Evolutionary conservation across 1,140 invertebrate species (phyloP).

Genomic region (Pseudomyrmex dendroicus): DNA sequence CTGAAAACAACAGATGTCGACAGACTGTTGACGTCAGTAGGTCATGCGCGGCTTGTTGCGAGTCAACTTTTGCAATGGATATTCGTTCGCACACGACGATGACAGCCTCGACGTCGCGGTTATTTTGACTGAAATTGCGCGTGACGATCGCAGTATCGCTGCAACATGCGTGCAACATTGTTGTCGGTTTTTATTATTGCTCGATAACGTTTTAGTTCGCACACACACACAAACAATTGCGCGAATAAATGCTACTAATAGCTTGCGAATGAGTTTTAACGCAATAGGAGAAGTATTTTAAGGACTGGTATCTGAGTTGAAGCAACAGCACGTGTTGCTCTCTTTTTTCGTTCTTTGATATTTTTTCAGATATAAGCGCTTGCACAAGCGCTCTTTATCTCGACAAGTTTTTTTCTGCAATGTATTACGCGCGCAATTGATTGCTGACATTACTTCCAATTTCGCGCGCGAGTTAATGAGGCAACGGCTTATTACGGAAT

Average conservation of each 20-base stretch:
- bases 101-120: conserved; percentile 31
- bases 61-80: conserved; percentile 52
- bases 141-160: conserved; percentile 36
- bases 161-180: conserved; percentile 30
- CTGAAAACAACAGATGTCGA: conserved; percentile 39
- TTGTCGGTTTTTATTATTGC: conserved; percentile 24
- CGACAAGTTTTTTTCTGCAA: neutral
- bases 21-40: conserved; percentile 44
- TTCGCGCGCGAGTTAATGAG: conserved; percentile 26
- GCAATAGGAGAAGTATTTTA: neutral
- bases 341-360: neutral
- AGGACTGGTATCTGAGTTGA: too few species aligned
- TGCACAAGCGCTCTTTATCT: neutral
- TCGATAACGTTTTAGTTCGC: neutral
- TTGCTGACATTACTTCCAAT: conserved; percentile 18
- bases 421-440: neutral
- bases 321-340: neutral
- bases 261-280: neutral
- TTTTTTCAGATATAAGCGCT: neutral
- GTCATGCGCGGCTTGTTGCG: conserved; percentile 31
- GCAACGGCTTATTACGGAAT: conserved; percentile 34
- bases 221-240: neutral
- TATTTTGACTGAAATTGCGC: conserved; percentile 58
- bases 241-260: neutral
- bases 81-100: conserved; percentile 28